Percentiles rank a stretch among this genome's conserved stretches.
phyloP scores from a whole-genome alignment of 2,797 vertebrate species.

The Syngnathus acus region DNA sequence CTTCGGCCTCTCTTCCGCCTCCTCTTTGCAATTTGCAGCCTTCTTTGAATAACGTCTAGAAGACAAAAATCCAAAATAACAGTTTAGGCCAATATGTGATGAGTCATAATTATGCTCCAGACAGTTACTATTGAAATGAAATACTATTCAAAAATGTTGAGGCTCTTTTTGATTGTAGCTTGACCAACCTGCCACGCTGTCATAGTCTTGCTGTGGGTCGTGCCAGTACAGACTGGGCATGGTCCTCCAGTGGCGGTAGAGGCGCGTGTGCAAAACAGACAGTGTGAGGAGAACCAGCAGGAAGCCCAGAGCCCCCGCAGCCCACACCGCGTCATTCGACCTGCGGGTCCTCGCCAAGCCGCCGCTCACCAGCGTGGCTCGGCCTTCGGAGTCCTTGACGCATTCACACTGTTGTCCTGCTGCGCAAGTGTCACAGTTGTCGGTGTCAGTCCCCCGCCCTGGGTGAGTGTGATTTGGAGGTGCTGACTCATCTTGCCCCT shows the following conservation, averaged over 20 bases:
- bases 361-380: background rate
- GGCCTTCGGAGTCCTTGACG: background rate
- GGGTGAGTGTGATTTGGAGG: background rate
- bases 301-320: slow-evolving; percentile 80
- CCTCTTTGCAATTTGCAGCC: slow-evolving; percentile 59
- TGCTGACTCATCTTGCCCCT: background rate
- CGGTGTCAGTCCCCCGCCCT: background rate
- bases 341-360: slow-evolving; percentile 57
- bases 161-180: background rate
- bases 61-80: slow-evolving; percentile 13
- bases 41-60: slow-evolving; percentile 71
- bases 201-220: slow-evolving; percentile 67
- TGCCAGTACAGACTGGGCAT: slow-evolving; percentile 81
- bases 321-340: slow-evolving; percentile 82
- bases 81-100: background rate
- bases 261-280: slow-evolving; percentile 80
- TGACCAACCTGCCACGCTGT: slow-evolving; percentile 77
- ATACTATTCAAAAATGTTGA: background rate
- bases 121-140: background rate
- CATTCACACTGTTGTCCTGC: slow-evolving; percentile 32
- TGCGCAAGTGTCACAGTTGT: slow-evolving; percentile 16
- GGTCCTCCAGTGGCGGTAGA: slow-evolving; percentile 79
- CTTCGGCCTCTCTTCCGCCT: slow-evolving; percentile 62
- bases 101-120: background rate
- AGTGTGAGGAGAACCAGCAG: slow-evolving; percentile 78